A percentile compares a stretch with the other conserved stretches of the same genome.
Evolutionary conservation across 2,888 invertebrate genomes (phyloP).

Genomic region (Trichacis sp.): DNA sequence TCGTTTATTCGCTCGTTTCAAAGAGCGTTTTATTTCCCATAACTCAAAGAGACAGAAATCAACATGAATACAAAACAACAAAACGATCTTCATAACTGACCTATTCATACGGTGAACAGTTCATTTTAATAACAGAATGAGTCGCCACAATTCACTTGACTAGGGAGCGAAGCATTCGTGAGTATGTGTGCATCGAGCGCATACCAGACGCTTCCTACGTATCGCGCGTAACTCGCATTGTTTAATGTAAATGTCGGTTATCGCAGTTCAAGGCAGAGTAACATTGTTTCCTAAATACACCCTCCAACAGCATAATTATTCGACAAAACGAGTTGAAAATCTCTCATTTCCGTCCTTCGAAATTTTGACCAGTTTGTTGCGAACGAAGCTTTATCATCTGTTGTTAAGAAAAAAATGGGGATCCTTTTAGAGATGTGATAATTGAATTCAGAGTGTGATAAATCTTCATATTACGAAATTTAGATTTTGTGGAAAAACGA

Average conservation of each 20-base stretch:
- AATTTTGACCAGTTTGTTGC: no score
- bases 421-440: no score
- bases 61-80: neutral
- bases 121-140: no score
- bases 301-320: no score
- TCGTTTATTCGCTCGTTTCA: neutral
- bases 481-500: no score
- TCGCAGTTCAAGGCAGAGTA: neutral
- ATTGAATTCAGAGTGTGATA: no score
- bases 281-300: neutral
- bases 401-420: no score
- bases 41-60: neutral
- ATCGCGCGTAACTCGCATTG: slow-evolving; percentile 1
- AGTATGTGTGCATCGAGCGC: neutral
- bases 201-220: neutral
- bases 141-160: neutral
- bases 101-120: no score
- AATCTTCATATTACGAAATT: no score
- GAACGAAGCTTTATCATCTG: no score
- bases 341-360: no score
- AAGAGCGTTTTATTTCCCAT: neutral
- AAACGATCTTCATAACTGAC: neutral
- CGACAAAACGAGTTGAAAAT: no score
- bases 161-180: neutral
- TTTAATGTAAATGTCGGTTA: neutral